Conservation (phyloP, 2,888 invertebrate genomes). For the Habrosyne pyritoides region DNA sequence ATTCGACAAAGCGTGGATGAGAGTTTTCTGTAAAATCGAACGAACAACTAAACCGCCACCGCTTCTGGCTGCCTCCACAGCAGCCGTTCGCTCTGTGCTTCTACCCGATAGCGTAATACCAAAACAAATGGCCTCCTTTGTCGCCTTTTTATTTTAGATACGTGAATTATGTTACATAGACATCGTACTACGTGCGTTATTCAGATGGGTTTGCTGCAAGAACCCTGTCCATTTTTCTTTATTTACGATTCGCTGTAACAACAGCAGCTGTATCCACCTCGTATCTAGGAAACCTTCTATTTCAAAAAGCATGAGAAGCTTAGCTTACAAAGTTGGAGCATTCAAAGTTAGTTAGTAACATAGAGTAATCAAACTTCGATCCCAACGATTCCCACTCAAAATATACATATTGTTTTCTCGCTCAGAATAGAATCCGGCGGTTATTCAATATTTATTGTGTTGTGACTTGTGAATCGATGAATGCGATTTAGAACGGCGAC, state of each 20-base stretch:
- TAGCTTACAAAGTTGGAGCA: too few species aligned
- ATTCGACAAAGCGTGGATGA: constrained; percentile 40
- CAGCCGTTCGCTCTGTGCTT: constrained; percentile 42
- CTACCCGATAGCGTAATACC: constrained; percentile 73
- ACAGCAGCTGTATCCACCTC: constrained; percentile 31
- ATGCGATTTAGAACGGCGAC: constrained; percentile 65
- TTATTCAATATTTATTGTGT: neutral
- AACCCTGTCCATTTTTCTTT: constrained; percentile 37
- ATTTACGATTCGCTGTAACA: constrained; percentile 38
- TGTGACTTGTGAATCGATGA: constrained; percentile 47
- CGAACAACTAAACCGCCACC: constrained; percentile 42
- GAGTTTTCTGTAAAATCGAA: constrained; percentile 57
- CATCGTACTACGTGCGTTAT: constrained; percentile 49
- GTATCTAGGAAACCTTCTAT: constrained; percentile 42
- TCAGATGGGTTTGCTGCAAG: constrained; percentile 43
- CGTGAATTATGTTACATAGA: constrained; percentile 66
- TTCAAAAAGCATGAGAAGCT: constrained; percentile 28
- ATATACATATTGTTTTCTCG: neutral
- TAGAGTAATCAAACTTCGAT: too few species aligned
- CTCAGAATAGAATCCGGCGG: neutral
- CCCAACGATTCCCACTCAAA: too few species aligned
- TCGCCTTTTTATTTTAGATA: constrained; percentile 66
- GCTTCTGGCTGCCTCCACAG: constrained; percentile 34
- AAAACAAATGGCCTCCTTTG: constrained; percentile 74
- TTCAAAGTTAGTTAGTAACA: too few species aligned